phyloP scores from a whole-genome alignment of 2,113 vertebrate genomes.

The Grammomys dolichurus region DNA sequence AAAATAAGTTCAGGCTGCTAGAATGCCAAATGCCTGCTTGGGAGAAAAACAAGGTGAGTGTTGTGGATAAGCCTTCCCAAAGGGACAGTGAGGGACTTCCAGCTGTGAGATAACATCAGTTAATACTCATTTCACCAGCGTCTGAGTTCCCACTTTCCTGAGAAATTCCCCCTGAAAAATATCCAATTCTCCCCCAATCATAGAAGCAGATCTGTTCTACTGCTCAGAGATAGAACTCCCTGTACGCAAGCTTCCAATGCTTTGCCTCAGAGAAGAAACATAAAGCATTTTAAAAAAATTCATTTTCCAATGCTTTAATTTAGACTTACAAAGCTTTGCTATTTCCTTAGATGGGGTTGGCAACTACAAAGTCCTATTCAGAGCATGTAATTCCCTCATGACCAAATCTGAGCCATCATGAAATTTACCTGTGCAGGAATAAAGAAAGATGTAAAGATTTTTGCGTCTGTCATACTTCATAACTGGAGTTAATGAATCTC shows the following conservation, averaged over 20 bases:
- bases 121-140: background rate
- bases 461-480: slow-evolving; percentile 77
- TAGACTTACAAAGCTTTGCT: slow-evolving; percentile 84
- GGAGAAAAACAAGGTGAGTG: background rate
- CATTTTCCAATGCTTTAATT: slow-evolving; percentile 84
- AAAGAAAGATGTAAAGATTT: slow-evolving; percentile 81
- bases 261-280: slow-evolving; percentile 71
- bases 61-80: slow-evolving; percentile 18
- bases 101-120: background rate
- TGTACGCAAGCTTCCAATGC: slow-evolving; percentile 18
- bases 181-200: background rate
- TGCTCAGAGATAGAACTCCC: background rate
- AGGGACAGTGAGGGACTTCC: background rate
- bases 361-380: slow-evolving; percentile 81
- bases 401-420: slow-evolving; percentile 49
- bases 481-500: slow-evolving; percentile 83
- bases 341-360: slow-evolving; percentile 83
- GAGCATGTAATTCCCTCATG: slow-evolving; percentile 77
- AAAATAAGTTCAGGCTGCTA: slow-evolving; percentile 46
- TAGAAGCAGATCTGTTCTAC: background rate
- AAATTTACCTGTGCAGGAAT: slow-evolving; percentile 74
- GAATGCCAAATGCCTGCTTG: slow-evolving; percentile 42
- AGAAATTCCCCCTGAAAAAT: slow-evolving; percentile 16
- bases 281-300: slow-evolving; percentile 81
- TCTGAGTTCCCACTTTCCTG: background rate